These are phyloP conservation scores for Euborellia annulipes DNA, from an alignment of 1,140 invertebrate genomes.

Conservation along the genomic window DNA sequence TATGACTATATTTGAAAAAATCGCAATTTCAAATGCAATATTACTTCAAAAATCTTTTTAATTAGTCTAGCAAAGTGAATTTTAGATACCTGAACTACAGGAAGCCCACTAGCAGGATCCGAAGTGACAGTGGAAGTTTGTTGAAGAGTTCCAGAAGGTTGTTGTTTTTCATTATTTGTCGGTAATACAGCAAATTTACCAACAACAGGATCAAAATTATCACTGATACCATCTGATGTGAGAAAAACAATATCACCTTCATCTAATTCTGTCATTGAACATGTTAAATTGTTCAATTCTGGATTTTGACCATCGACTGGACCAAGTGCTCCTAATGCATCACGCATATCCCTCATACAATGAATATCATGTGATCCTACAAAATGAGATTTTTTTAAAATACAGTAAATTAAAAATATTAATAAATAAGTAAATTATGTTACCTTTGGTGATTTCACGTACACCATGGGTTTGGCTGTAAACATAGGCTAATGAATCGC, in stretches of 20 bases:
- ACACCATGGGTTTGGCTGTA: slow-evolving; percentile 63
- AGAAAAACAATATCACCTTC: slow-evolving; percentile 76
- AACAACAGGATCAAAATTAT: slow-evolving; percentile 85
- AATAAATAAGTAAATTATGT: slow-evolving; percentile 8
- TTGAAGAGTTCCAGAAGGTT: slow-evolving; percentile 2
- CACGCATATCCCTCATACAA: slow-evolving; percentile 78
- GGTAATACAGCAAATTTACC: slow-evolving; percentile 70
- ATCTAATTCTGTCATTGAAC: slow-evolving; percentile 72
- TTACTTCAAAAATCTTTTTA: too few species aligned
- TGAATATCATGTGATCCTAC: slow-evolving; percentile 78
- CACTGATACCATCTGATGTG: slow-evolving; percentile 82
- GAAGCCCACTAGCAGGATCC: too few species aligned
- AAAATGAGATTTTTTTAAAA: slow-evolving; percentile 24
- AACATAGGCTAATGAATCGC: slow-evolving; percentile 77
- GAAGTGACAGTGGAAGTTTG: too few species aligned
- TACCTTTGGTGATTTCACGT: slow-evolving; percentile 52
- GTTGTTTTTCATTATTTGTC: slow-evolving; percentile 1
- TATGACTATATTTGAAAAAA: too few species aligned
- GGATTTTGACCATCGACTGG: slow-evolving; percentile 79
- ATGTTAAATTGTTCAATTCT: slow-evolving; percentile 79
- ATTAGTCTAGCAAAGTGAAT: too few species aligned
- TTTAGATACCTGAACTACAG: too few species aligned
- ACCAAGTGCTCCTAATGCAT: slow-evolving; percentile 76
- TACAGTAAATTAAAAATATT: slow-evolving; percentile 19
- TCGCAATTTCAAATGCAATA: too few species aligned